These are phyloP conservation scores for Lophius piscatorius DNA, from an alignment of 2,113 vertebrate species.

Conservation along the genomic window DNA sequence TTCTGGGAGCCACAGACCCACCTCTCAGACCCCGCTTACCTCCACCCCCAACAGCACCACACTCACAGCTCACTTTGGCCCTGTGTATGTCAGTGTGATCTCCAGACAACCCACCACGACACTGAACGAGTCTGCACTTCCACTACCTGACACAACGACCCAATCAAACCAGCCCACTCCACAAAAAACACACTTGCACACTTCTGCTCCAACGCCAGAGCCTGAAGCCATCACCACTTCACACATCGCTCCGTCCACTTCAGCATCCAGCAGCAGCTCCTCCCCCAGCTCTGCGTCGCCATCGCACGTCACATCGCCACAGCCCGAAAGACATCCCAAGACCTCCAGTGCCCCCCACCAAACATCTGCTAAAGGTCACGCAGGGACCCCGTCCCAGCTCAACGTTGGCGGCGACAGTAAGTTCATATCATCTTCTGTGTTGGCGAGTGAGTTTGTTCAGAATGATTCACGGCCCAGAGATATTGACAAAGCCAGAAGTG, in stretches of 20 bases:
- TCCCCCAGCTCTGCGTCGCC: background rate
- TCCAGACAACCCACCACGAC: background rate
- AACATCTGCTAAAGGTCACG: conserved; percentile 27
- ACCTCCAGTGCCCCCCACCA: background rate
- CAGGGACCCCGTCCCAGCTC: conserved; percentile 68
- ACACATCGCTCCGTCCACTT: background rate
- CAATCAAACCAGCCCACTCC: background rate
- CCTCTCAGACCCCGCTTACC: background rate
- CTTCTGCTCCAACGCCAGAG: background rate
- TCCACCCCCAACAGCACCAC: background rate
- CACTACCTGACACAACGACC: background rate
- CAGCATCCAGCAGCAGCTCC: conserved; percentile 6
- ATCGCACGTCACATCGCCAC: conserved; percentile 45
- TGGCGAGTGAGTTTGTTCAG: conserved; percentile 18
- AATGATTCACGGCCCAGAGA: conserved; percentile 31
- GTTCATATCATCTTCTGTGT: conserved; percentile 47
- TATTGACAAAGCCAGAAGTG: conserved; percentile 45
- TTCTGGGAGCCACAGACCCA: background rate
- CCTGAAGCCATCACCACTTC: background rate
- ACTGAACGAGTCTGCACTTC: background rate
- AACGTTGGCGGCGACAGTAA: conserved; percentile 72
- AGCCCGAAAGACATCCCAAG: conserved; percentile 4
- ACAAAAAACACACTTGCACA: background rate
- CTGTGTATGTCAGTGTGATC: background rate
- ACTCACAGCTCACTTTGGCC: background rate